Conservation (phyloP, 2,888 invertebrate genomes). For the Lymantria monacha region DNA sequence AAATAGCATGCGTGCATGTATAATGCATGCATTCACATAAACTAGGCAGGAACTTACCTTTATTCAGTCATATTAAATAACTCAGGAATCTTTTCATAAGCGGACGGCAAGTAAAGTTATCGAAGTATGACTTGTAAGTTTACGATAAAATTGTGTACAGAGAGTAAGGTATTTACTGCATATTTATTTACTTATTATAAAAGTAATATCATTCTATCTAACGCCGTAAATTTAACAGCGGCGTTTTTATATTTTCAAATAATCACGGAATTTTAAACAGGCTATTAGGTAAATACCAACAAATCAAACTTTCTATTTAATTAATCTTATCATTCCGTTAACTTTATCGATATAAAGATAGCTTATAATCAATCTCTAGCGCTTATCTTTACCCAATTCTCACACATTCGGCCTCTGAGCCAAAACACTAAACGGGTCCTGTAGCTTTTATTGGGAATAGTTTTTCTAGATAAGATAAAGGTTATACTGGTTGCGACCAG, state of each 20-base stretch:
- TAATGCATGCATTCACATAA: slow-evolving; percentile 37
- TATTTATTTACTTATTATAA: not conserved
- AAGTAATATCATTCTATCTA: slow-evolving; percentile 1
- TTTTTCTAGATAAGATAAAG: slow-evolving; percentile 61
- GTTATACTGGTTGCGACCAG: slow-evolving; percentile 38
- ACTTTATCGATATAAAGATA: slow-evolving; percentile 41
- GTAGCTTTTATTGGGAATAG: slow-evolving; percentile 50
- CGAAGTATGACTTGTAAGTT: slow-evolving; percentile 20
- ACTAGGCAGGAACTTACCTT: slow-evolving; percentile 27
- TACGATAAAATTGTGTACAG: slow-evolving; percentile 22
- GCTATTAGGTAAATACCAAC: slow-evolving; percentile 12
- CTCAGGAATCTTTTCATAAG: slow-evolving; percentile 31
- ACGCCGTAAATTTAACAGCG: not conserved
- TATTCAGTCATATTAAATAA: slow-evolving; percentile 33
- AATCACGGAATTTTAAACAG: slow-evolving; percentile 5
- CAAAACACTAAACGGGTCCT: slow-evolving; percentile 50
- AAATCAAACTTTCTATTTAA: slow-evolving; percentile 31
- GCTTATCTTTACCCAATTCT: slow-evolving; percentile 47
- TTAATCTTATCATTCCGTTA: slow-evolving; percentile 30
- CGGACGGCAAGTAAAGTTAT: slow-evolving; percentile 32
- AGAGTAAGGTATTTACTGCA: slow-evolving; percentile 20
- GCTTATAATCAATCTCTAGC: slow-evolving; percentile 49
- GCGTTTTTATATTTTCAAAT: slow-evolving; percentile 4
- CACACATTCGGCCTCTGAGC: slow-evolving; percentile 45
- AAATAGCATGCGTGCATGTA: slow-evolving; percentile 32